Evolutionary conservation across 2,888 invertebrate species (phyloP).

Genomic region (Metalampra italica): DNA sequence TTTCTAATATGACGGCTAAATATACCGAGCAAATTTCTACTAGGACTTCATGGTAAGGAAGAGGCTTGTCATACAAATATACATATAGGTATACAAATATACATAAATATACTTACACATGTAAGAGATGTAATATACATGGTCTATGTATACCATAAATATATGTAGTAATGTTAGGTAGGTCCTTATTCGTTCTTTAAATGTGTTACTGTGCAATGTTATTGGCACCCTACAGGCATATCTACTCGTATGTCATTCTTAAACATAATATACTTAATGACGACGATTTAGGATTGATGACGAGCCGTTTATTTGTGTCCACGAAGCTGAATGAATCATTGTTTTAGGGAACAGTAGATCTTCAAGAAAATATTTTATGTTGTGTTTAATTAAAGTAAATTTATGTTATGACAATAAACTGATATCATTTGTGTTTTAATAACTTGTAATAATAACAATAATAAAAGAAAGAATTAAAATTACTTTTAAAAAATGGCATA

Average conservation of each 20-base stretch:
- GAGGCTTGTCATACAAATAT: background rate
- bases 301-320: too few species aligned
- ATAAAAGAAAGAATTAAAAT: too few species aligned
- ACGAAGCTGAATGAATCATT: background rate
- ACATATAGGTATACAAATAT: background rate
- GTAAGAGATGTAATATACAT: background rate
- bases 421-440: too few species aligned
- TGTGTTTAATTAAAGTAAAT: background rate
- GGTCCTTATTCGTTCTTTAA: background rate
- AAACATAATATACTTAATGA: background rate
- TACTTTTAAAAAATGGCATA: too few species aligned
- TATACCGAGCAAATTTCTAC: slow-evolving; percentile 26
- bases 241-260: too few species aligned
- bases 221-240: background rate
- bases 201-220: background rate
- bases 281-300: background rate
- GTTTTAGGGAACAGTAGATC: background rate
- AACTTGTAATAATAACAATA: too few species aligned
- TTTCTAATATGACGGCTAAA: slow-evolving; percentile 4
- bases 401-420: too few species aligned
- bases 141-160: background rate
- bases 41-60: slow-evolving; percentile 25
- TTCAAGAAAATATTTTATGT: background rate
- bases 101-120: background rate
- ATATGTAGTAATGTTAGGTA: background rate